Base-by-base conservation (phyloP, 1,140 invertebrate genomes). In the Eriosoma lanigerum region DNA sequence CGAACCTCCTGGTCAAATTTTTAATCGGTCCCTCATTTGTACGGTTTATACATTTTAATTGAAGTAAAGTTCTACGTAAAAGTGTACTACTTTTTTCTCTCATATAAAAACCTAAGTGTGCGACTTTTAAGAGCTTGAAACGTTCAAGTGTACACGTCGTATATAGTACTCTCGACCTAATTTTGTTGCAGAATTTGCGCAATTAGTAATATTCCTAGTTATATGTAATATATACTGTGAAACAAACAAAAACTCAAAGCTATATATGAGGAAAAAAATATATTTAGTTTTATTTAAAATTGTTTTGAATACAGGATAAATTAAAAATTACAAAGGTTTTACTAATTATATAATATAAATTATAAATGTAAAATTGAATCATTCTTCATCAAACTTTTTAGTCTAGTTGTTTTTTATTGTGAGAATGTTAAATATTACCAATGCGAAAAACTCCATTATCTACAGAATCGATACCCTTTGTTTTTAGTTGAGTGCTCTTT, bases 1-100 rank as follows among this genome's bases (percentile, higher is more conserved):
- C 38, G 56, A 78, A 78, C 75, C 75, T 62, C 32, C 75, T 78
- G 56, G 54, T 78, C 75, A 60, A 78, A 78, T 78, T 62, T 68
- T 60, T 78, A 58, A 78, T 60, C 75, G 75, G 21, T 46, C 75
- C 38, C 75, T 78, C 54, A 56, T 76, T 76, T 73, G 50, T 76
- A 76, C 12, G 75, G 38, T 29, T 78, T 78, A 76, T 46, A 62
- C 26, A n/a, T 72, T 72, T 72, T 72, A 72, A 72, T 72, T 72
- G 46, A 54, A 56, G 52, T 58, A 58, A 73, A 75, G 52, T 75
- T 58, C 21, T 75, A 12, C 21, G 32, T 75, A 44, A 76, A 58
- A 58, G 72, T 75, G 10, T 44, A 76, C 72, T 76, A 76, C 54
- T 76, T 76, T 76, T 66, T 76, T 76, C 50, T 76, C 50, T 75